These are phyloP conservation scores for Tachypleus tridentatus DNA, from an alignment of 1,140 invertebrate species.

Conservation along the genomic window DNA sequence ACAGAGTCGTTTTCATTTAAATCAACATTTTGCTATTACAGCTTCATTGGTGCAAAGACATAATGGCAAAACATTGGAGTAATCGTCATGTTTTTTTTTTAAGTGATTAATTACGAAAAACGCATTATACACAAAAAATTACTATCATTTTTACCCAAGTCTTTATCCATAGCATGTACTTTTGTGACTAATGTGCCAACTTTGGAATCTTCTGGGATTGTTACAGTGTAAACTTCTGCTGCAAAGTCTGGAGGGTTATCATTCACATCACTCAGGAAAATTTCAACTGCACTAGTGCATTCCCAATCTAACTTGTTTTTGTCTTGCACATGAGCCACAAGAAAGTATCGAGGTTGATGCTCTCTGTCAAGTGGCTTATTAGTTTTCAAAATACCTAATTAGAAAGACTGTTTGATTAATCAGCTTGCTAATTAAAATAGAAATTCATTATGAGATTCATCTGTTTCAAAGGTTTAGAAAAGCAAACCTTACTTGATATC, in stretches of 20 bases:
- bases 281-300: constrained; percentile 63
- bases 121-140: too few species aligned
- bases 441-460: too few species aligned
- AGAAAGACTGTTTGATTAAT: too few species aligned
- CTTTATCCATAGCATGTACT: constrained; percentile 36
- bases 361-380: constrained; percentile 65
- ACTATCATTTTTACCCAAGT: constrained; percentile 33
- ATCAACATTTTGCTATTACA: too few species aligned
- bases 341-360: constrained; percentile 47
- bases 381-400: constrained; percentile 43
- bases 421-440: too few species aligned
- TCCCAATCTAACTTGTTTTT: constrained; percentile 59
- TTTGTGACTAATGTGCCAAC: constrained; percentile 42
- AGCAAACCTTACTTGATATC: too few species aligned
- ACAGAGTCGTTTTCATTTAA: too few species aligned
- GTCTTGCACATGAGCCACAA: constrained; percentile 72
- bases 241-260: constrained; percentile 75
- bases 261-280: constrained; percentile 65
- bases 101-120: too few species aligned
- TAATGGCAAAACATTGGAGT: too few species aligned
- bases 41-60: too few species aligned
- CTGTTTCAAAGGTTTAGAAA: too few species aligned
- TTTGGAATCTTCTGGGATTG: constrained; percentile 71
- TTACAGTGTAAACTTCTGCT: constrained; percentile 60
- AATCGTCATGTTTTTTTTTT: too few species aligned